Percentiles rank a stretch among this genome's conserved stretches.
phyloP scores from a whole-genome alignment of 1,140 invertebrate species.

The Muscidifurax raptorellus region DNA sequence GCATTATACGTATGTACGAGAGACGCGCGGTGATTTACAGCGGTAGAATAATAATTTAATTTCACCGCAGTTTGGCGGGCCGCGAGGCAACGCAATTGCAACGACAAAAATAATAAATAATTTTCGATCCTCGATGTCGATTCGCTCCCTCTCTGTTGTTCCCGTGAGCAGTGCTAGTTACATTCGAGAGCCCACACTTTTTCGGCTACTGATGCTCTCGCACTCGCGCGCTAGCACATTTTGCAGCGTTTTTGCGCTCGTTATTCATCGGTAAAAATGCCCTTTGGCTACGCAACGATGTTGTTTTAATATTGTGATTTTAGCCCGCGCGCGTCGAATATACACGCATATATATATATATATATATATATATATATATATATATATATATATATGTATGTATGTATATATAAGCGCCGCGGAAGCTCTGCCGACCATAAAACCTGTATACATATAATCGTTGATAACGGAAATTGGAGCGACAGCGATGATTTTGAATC shows the following conservation, averaged over 20 bases:
- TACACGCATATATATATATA: too few relatives aligned
- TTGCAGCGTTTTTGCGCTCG: slow-evolving; percentile 30
- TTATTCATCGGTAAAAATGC: slow-evolving; percentile 57
- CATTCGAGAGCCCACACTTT: background rate
- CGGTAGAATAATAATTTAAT: slow-evolving; percentile 76
- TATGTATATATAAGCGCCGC: too few relatives aligned
- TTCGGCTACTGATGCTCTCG: background rate
- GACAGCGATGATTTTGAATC: slow-evolving; percentile 12
- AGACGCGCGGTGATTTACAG: slow-evolving; percentile 69
- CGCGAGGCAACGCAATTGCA: background rate
- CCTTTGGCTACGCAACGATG: slow-evolving; percentile 29
- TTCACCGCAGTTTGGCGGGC: slow-evolving; percentile 71
- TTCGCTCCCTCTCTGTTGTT: slow-evolving; percentile 57
- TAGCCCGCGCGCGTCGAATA: background rate
- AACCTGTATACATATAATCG: background rate
- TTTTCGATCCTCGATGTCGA: slow-evolving; percentile 74
- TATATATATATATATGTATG: too few relatives aligned
- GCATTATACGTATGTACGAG: background rate
- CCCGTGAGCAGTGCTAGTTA: background rate
- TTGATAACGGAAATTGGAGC: background rate
- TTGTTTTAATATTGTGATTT: slow-evolving; percentile 39
- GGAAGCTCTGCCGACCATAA: background rate
- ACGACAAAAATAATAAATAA: slow-evolving; percentile 76
- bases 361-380: too few relatives aligned
- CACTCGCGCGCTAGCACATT: background rate